Conservation (phyloP, 2,113 vertebrate genomes). For the Syngnathus scovelli region DNA sequence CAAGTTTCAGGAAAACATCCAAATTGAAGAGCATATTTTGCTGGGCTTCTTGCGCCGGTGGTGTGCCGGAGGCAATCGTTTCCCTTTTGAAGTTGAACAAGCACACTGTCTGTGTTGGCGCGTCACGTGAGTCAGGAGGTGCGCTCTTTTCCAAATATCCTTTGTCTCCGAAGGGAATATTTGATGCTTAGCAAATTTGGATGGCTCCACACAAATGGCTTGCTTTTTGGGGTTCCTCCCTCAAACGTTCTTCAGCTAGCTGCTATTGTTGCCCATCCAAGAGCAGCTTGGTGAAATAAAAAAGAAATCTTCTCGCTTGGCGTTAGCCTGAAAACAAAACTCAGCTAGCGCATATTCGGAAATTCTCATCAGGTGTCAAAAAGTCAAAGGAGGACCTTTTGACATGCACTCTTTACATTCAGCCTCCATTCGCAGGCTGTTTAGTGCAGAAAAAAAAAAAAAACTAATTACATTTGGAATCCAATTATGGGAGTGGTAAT, state of each 20-base stretch:
- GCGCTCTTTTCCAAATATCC: neutral
- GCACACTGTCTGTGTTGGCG: neutral
- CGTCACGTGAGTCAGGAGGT: neutral
- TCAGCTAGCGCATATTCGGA: too few species aligned
- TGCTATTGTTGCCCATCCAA: too few species aligned
- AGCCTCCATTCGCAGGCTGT: constrained; percentile 65
- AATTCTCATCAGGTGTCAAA: neutral
- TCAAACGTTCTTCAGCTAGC: too few species aligned
- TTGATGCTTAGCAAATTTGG: too few species aligned
- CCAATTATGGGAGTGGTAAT: constrained; percentile 77
- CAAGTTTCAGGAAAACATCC: neutral
- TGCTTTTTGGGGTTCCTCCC: too few species aligned
- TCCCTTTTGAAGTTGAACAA: neutral
- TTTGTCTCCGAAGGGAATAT: neutral
- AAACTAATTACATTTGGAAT: constrained; percentile 76
- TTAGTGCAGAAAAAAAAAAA: constrained; percentile 47
- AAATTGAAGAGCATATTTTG: neutral
- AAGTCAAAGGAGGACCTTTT: constrained; percentile 12
- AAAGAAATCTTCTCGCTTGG: too few species aligned
- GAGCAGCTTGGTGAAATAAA: too few species aligned
- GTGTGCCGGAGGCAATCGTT: neutral
- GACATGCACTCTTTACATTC: constrained; percentile 41
- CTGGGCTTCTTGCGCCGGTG: neutral
- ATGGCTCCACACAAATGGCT: too few species aligned
- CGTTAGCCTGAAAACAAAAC: too few species aligned